Base-by-base conservation (phyloP, 2,888 invertebrate genomes). In the Dinocampus coccinellae region DNA sequence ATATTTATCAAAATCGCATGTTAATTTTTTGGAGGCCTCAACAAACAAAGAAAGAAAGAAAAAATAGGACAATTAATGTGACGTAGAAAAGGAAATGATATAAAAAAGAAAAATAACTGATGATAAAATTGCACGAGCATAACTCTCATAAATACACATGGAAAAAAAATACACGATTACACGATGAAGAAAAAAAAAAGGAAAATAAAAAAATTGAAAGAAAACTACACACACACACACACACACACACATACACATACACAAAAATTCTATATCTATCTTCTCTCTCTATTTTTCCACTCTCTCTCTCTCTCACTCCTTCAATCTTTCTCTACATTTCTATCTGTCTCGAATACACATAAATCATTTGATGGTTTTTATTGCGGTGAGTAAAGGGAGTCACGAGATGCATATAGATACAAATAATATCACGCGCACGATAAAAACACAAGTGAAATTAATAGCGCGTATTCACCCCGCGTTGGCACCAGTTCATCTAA, bases 391-490 rank as follows among this genome's bases (percentile, higher is more conserved):
- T 68, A 68, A n/a, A 47, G 64, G 57, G 47, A 70, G 65, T 70
- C 70, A 70, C 70, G 70, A 70, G 70, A 70, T 70, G 70, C 70
- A 64, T 70, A 34, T 55, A 39, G 3, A 36, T 29, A 39, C 33
- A 52, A 65, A 57, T 64, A 70, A 70, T 61, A 61, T 66, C 70
- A 70, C 70, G 70, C 70, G 60, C 70, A 70, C 70, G 39, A 70
- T n/a, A 63, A 36, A 34, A 66, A 36, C 66, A 70, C 70, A 70
- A 36, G 66, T 29, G 65, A 66, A 64, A 70, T 70, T 29, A 66
- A 61, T 57, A 52, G 65, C 53, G 64, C 39, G 39, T 33, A 47
- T 63, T 65, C 69, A 70, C 70, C 26, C n/a, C 65, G 70, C n/a
- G n/a, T n/a, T 26, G 61, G 64, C 70, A 70, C 70, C 47, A 22